Percentiles rank a stretch among this genome's conserved stretches.
These are phyloP conservation scores for Xyrauchen texanus DNA, from an alignment of 2,113 vertebrate species.

Conservation along the genomic window DNA sequence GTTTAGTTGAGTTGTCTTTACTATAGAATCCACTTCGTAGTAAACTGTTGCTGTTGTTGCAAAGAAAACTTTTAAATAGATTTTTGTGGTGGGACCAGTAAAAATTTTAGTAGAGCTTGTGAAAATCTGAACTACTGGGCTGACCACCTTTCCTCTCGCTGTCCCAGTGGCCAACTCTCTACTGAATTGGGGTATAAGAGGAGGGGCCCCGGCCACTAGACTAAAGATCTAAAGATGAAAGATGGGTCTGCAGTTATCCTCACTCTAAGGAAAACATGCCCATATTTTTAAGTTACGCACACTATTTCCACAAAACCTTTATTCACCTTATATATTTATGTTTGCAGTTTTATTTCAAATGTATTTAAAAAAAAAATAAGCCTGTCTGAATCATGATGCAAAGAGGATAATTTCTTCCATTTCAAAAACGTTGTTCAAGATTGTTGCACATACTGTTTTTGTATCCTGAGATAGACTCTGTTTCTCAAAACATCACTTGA, in stretches of 20 bases:
- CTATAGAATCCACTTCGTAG: too few species aligned
- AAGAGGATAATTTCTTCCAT: neutral
- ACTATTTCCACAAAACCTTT: too few species aligned
- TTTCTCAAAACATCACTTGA: neutral
- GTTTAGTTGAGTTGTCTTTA: too few species aligned
- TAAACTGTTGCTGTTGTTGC: too few species aligned
- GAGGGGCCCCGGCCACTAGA: neutral
- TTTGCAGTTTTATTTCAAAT: too few species aligned
- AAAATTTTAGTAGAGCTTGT: too few species aligned
- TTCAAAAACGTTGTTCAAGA: neutral
- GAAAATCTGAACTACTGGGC: too few species aligned
- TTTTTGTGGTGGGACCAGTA: too few species aligned
- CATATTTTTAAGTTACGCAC: neutral
- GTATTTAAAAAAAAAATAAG: too few species aligned
- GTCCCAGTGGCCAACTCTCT: neutral
- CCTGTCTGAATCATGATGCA: neutral
- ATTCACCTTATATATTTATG: too few species aligned
- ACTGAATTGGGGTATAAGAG: conserved; percentile 1
- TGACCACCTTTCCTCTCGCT: neutral
- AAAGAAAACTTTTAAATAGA: too few species aligned
- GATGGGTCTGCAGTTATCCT: neutral
- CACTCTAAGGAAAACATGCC: neutral
- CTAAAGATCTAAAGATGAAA: neutral
- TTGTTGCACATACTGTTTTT: neutral
- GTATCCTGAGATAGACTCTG: neutral